A percentile compares a stretch with the other conserved stretches of the same genome.
phyloP scores from a whole-genome alignment of 1,140 invertebrate genomes.

The Anastatus disparis region DNA sequence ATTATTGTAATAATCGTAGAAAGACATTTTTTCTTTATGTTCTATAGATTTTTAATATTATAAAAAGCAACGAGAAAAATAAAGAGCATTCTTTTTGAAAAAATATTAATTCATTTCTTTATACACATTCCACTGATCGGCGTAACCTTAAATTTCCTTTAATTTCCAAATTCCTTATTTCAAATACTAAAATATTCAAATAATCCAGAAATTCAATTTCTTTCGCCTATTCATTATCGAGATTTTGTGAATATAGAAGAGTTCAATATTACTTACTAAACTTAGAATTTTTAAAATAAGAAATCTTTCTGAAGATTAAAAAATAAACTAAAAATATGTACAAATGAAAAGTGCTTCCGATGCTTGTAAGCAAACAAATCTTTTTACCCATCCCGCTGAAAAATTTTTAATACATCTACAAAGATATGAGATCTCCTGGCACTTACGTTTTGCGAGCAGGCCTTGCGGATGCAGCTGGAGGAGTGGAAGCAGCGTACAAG shows the following conservation, averaged over 20 bases:
- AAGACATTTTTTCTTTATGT: conserved; percentile 15
- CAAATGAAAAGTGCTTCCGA: conserved; percentile 38
- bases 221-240: conserved; percentile 7
- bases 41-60: conserved; percentile 27
- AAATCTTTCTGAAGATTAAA: conserved; percentile 12
- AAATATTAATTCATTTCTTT: conserved; percentile 22
- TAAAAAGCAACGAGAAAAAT: conserved; percentile 43
- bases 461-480: conserved; percentile 74
- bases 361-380: conserved; percentile 28
- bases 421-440: conserved; percentile 42
- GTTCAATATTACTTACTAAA: conserved; percentile 1
- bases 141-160: conserved; percentile 22
- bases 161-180: background rate
- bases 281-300: conserved; percentile 3
- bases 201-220: background rate
- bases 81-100: conserved; percentile 51
- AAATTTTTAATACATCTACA: conserved; percentile 29
- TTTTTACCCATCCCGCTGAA: conserved; percentile 30
- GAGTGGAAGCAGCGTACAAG: conserved; percentile 74
- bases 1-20: conserved; percentile 30
- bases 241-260: conserved; percentile 2
- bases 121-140: conserved; percentile 24
- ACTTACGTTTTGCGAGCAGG: conserved; percentile 74
- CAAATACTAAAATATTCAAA: conserved; percentile 11
- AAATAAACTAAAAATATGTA: conserved; percentile 42